These are phyloP conservation scores for Drosophila suzukii DNA, from an alignment of 1,140 invertebrate species.

Conservation along the genomic window DNA sequence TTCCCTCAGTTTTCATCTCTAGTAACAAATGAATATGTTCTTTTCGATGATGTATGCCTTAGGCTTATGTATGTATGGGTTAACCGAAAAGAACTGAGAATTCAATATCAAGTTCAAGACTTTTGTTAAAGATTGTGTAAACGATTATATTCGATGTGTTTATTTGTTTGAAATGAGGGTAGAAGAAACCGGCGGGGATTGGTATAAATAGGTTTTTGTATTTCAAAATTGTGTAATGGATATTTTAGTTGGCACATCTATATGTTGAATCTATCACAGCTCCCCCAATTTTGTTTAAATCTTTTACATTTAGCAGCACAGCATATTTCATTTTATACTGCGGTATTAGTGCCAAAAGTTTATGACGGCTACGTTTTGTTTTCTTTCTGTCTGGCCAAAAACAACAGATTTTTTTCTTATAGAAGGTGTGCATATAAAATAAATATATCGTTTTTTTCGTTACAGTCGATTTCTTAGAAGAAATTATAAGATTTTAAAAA, in stretches of 20 bases:
- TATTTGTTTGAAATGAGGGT: conserved; percentile 18
- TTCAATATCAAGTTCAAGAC: conserved; percentile 81
- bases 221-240: conserved; percentile 7
- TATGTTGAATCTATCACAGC: conserved; percentile 7
- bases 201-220: neutral
- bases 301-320: conserved; percentile 36
- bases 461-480: neutral
- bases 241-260: conserved; percentile 27
- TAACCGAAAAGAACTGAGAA: conserved; percentile 16
- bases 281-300: conserved; percentile 15
- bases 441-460: conserved; percentile 1
- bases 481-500: neutral
- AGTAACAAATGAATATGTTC: conserved; percentile 73
- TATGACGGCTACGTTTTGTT: conserved; percentile 37
- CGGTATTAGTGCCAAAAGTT: conserved; percentile 73
- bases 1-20: conserved; percentile 56
- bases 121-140: conserved; percentile 44
- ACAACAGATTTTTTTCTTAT: conserved; percentile 31
- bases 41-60: conserved; percentile 49
- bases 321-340: conserved; percentile 45
- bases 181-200: neutral
- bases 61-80: conserved; percentile 9
- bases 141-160: conserved; percentile 26
- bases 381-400: conserved; percentile 39
- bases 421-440: conserved; percentile 5